Percentiles rank a stretch among this genome's conserved stretches.
Evolutionary conservation across 1,140 invertebrate species (phyloP).

Genomic region (Bombus huntii): DNA sequence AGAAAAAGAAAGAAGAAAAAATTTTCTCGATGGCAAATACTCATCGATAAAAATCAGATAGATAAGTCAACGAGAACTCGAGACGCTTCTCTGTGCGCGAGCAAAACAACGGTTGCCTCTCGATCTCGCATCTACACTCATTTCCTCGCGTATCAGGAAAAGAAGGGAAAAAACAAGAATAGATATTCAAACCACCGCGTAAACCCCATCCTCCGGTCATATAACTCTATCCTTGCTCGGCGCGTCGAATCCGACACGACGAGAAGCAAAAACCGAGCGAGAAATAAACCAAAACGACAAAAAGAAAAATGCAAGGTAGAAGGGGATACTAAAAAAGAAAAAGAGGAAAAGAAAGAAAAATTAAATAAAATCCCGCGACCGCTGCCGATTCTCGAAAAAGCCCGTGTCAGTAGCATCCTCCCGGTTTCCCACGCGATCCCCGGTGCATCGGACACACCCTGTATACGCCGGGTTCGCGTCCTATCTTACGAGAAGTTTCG

Average conservation of each 20-base stretch:
- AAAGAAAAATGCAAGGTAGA: background rate
- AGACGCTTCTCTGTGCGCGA: background rate
- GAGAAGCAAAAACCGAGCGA: background rate
- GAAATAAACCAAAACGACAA: no score
- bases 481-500: constrained; percentile 23
- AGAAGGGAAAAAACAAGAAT: background rate
- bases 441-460: constrained; percentile 50
- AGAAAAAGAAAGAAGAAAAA: background rate
- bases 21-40: background rate
- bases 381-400: constrained; percentile 9
- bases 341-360: background rate
- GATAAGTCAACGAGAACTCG: background rate
- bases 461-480: constrained; percentile 31
- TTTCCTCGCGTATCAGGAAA: background rate
- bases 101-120: background rate
- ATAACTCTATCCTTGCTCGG: background rate
- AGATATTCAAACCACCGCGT: constrained; percentile 13
- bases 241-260: background rate
- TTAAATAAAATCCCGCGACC: constrained; percentile 4
- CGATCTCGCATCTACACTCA: background rate
- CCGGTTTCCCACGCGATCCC: constrained; percentile 28
- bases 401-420: constrained; percentile 5
- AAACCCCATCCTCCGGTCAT: background rate
- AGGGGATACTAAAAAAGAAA: background rate
- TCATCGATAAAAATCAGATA: background rate